Evolutionary conservation across 2,888 invertebrate genomes (phyloP).

Genomic region (Dynastes grantii): DNA sequence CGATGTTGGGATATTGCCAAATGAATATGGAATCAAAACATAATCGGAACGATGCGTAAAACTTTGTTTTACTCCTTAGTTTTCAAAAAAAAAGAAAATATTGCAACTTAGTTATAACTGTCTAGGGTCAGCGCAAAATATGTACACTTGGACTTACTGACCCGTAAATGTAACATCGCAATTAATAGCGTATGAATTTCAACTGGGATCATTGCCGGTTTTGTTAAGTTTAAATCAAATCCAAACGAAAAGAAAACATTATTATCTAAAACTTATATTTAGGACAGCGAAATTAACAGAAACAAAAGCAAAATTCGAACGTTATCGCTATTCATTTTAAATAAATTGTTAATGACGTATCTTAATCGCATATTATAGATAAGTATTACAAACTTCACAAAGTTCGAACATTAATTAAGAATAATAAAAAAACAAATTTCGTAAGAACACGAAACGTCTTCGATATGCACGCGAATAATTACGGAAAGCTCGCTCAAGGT

Average conservation of each 20-base stretch:
- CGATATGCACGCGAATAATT: constrained; percentile 2
- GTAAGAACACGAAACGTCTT: neutral
- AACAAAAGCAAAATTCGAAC: neutral
- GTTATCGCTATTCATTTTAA: neutral
- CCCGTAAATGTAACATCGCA: too few species aligned
- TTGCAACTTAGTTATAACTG: neutral
- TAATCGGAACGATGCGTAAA: neutral
- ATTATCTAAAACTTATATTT: too few species aligned
- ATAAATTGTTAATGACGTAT: neutral
- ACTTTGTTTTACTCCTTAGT: neutral
- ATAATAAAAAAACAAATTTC: constrained; percentile 7
- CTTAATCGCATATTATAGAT: neutral
- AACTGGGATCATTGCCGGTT: too few species aligned
- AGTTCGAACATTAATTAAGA: neutral
- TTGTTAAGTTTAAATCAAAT: too few species aligned
- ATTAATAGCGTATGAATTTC: too few species aligned
- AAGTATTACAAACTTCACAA: neutral
- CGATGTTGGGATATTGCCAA: neutral
- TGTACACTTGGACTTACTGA: too few species aligned
- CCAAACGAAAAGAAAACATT: too few species aligned
- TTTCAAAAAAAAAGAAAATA: neutral
- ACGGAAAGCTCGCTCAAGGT: neutral
- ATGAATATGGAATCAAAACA: neutral
- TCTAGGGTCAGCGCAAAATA: too few species aligned
- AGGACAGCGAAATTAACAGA: too few species aligned